These are phyloP conservation scores for Drosophila sordidula DNA, from an alignment of 2,888 invertebrate genomes.

Conservation along the genomic window DNA sequence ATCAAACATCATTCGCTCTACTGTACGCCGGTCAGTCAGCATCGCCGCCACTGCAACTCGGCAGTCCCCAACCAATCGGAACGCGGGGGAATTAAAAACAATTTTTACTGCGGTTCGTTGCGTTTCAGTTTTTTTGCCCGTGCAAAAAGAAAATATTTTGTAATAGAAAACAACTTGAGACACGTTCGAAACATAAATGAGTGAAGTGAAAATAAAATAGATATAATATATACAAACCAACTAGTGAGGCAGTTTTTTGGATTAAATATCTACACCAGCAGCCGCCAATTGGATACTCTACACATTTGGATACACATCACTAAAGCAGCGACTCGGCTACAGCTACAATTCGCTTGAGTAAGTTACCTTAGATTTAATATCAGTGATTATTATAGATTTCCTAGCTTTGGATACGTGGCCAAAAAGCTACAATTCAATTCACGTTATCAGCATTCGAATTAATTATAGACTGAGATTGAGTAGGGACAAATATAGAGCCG, in stretches of 20 bases:
- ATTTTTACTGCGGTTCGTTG: constrained; percentile 41
- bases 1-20: constrained; percentile 48
- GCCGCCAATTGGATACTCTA: constrained; percentile 72
- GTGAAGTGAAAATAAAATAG: constrained; percentile 55
- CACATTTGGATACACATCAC: constrained; percentile 55
- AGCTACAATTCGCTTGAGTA: constrained; percentile 72
- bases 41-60: constrained; percentile 25
- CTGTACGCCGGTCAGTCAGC: constrained; percentile 57
- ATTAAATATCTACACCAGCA: constrained; percentile 69
- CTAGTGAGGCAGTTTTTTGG: constrained; percentile 53
- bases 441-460: constrained; percentile 17
- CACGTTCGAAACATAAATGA: constrained; percentile 25
- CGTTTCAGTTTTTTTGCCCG: constrained; percentile 23
- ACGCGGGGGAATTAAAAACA: constrained; percentile 56
- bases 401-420: constrained; percentile 28
- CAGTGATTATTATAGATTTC: constrained; percentile 6
- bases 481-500: neutral
- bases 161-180: constrained; percentile 43
- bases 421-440: constrained; percentile 5
- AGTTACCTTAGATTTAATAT: constrained; percentile 35
- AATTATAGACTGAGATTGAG: constrained; percentile 15
- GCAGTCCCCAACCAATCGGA: constrained; percentile 54
- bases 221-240: constrained; percentile 29
- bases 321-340: constrained; percentile 46
- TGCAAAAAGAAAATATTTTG: constrained; percentile 39